Percentiles rank a stretch among this genome's conserved stretches.
Evolutionary conservation across 2,113 vertebrate genomes (phyloP).

Genomic region (Kobus ellipsiprymnus): DNA sequence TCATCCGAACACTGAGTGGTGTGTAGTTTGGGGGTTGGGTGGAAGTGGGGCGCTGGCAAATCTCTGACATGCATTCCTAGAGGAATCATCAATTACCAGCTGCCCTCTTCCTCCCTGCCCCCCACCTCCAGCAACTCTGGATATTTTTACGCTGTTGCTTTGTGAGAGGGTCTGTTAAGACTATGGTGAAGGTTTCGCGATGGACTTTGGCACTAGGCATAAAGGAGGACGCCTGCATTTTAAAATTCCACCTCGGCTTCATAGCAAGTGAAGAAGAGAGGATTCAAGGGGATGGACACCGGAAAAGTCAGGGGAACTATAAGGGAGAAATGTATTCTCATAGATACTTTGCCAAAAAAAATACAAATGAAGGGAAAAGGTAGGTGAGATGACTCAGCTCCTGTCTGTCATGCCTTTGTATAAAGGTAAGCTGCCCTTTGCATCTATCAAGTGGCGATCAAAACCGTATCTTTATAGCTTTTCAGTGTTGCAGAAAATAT

Average conservation of each 20-base stretch:
- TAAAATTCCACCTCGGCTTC: not conserved
- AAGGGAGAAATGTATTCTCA: not conserved
- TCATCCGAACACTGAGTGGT: constrained; percentile 76
- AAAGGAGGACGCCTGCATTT: not conserved
- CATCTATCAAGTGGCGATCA: not conserved
- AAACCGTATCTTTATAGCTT: not conserved
- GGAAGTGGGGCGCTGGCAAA: constrained; percentile 40
- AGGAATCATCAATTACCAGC: constrained; percentile 37
- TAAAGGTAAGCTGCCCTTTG: not conserved
- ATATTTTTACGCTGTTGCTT: not conserved
- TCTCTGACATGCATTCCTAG: constrained; percentile 19
- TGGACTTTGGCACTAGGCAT: not conserved
- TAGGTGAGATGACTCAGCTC: not conserved
- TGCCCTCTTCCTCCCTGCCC: not conserved
- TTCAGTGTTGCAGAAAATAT: not conserved
- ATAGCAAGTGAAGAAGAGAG: not conserved
- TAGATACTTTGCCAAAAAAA: not conserved
- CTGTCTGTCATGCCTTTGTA: not conserved
- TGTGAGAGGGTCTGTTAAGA: not conserved
- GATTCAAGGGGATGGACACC: not conserved
- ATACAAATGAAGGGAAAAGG: not conserved
- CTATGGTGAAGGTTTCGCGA: not conserved
- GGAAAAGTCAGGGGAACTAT: not conserved
- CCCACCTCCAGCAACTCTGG: not conserved
- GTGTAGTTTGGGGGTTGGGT: constrained; percentile 30